Percentiles rank a stretch among this genome's conserved stretches.
These are phyloP conservation scores for Daubentonia madagascariensis DNA, from an alignment of 2,113 vertebrate genomes.

Conservation along the genomic window DNA sequence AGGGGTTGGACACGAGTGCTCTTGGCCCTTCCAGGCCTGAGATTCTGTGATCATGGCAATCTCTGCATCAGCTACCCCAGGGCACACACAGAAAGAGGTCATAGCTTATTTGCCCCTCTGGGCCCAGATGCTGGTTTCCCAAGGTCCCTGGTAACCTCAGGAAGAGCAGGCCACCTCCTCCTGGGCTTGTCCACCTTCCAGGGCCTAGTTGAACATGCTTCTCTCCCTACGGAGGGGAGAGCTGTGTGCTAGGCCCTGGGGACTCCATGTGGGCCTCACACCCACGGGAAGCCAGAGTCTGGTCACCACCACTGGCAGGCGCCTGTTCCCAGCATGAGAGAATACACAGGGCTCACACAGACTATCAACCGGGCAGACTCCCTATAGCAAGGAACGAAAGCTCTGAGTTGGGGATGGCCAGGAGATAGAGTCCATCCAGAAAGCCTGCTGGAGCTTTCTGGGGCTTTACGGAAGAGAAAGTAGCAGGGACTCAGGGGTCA, in stretches of 20 bases:
- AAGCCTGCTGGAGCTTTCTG: not conserved
- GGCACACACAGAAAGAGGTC: constrained; percentile 39
- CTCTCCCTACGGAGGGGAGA: not conserved
- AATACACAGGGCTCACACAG: not conserved
- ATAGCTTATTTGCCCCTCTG: constrained; percentile 27
- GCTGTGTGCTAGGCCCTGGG: not conserved
- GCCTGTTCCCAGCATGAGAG: not conserved
- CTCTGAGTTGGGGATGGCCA: not conserved
- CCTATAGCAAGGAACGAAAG: not conserved
- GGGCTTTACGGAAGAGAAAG: not conserved
- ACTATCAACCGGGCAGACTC: not conserved
- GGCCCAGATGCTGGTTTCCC: not conserved
- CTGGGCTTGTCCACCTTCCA: not conserved
- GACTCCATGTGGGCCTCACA: not conserved
- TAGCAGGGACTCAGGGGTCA: not conserved
- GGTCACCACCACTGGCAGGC: fast-evolving
- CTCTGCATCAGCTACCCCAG: constrained; percentile 58
- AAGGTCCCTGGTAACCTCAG: not conserved
- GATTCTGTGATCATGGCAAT: constrained; percentile 65
- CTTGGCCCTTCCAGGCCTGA: constrained; percentile 64
- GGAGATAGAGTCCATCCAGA: not conserved
- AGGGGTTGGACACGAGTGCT: constrained; percentile 30
- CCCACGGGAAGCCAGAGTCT: not conserved
- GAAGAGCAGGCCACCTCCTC: not conserved
- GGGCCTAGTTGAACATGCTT: not conserved